Evolutionary conservation across 2,888 invertebrate genomes (phyloP).

Genomic region (Monopis laevigella): DNA sequence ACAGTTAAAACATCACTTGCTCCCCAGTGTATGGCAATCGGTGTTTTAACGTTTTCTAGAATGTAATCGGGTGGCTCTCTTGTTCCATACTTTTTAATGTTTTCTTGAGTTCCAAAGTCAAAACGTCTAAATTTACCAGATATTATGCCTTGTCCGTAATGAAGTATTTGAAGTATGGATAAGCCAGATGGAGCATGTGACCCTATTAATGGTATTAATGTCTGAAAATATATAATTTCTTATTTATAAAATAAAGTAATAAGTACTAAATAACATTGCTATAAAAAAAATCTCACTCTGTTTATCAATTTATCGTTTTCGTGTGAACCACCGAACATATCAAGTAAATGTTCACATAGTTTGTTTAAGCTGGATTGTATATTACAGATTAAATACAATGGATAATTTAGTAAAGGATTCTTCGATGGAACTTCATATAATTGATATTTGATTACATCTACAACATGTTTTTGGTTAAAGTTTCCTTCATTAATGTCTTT

Average conservation of each 20-base stretch:
- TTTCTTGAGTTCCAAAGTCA: not conserved
- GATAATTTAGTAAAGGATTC: not conserved
- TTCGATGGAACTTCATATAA: not conserved
- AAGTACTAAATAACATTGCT: too few species aligned
- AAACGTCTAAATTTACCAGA: not conserved
- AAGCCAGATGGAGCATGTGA: not conserved
- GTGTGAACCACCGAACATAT: too few species aligned
- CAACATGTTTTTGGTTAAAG: too few species aligned
- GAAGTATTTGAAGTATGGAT: not conserved
- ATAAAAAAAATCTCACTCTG: too few species aligned
- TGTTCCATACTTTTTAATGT: not conserved
- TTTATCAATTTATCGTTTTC: too few species aligned
- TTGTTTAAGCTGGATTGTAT: too few species aligned
- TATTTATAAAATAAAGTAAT: too few species aligned
- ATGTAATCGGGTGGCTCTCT: not conserved
- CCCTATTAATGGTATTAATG: not conserved
- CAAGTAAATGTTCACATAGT: too few species aligned
- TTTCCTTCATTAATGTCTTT: too few species aligned
- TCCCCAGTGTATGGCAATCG: not conserved
- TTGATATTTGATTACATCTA: too few species aligned
- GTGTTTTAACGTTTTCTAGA: not conserved
- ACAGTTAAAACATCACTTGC: not conserved
- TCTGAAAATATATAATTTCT: not conserved
- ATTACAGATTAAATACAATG: not conserved
- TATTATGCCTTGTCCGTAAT: not conserved